phyloP scores from a whole-genome alignment of 2,888 invertebrate species.

The Microplitis deprimator region DNA sequence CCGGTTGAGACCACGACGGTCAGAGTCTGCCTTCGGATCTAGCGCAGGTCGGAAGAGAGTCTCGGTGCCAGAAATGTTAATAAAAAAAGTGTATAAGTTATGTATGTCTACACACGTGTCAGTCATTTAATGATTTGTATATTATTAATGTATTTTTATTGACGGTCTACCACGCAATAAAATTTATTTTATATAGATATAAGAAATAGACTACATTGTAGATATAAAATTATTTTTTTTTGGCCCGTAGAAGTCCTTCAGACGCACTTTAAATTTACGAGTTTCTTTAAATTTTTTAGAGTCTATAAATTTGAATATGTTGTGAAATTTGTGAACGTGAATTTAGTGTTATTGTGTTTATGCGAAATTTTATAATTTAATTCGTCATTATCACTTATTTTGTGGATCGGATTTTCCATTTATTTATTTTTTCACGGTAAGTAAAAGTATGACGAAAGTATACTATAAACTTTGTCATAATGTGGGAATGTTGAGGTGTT shows the following conservation, averaged over 20 bases:
- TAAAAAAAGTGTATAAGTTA: not conserved
- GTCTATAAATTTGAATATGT: not conserved
- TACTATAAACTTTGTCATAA: not conserved
- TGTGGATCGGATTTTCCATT: not conserved
- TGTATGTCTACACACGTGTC: constrained; percentile 7
- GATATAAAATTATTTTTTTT: not conserved
- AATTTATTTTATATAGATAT: not conserved
- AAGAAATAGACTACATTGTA: not conserved
- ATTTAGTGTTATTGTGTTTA: not conserved
- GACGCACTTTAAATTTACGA: not conserved
- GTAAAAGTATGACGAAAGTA: not conserved
- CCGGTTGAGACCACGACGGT: constrained; percentile 44
- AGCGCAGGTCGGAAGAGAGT: constrained; percentile 50
- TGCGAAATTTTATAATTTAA: not conserved
- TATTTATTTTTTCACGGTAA: not conserved
- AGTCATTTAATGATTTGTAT: not conserved
- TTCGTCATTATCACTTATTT: not conserved
- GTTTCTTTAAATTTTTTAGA: not conserved
- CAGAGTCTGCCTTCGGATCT: constrained; percentile 53
- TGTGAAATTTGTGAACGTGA: not conserved
- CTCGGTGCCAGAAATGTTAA: constrained; percentile 8
- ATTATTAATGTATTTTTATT: constrained; percentile 3
- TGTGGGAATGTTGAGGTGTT: not conserved
- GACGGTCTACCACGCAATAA: not conserved
- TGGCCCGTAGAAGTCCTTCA: not conserved